These are phyloP conservation scores for Micromys minutus DNA, from an alignment of 2,113 vertebrate genomes.

Conservation along the genomic window DNA sequence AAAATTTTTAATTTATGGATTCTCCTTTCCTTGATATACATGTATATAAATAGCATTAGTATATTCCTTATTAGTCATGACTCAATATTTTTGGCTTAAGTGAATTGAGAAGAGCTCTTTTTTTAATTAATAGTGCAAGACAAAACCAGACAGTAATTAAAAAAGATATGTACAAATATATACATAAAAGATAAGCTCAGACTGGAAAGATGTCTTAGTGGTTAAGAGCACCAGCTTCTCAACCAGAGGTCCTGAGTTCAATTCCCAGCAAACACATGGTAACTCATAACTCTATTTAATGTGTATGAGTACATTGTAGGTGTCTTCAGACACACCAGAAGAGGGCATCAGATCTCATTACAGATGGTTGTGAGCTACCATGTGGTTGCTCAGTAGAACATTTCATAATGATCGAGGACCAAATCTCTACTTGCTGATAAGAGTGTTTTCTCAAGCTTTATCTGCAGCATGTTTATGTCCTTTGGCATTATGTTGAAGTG, in stretches of 20 bases:
- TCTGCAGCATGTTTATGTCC: background rate
- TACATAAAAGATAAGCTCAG: background rate
- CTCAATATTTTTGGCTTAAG: conserved; percentile 14
- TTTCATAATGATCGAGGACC: background rate
- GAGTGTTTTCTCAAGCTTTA: background rate
- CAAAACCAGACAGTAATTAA: background rate
- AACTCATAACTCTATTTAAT: too few relatives aligned
- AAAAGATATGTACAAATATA: background rate
- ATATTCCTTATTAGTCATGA: conserved; percentile 7
- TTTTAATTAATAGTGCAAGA: background rate
- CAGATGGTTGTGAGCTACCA: too few relatives aligned
- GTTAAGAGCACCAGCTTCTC: too few relatives aligned
- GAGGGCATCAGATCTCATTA: too few relatives aligned
- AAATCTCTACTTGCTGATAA: conserved; percentile 23
- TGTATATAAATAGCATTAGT: background rate
- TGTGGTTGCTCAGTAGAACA: background rate
- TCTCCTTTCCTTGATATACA: conserved; percentile 4
- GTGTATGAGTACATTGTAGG: too few relatives aligned
- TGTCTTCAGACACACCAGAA: too few relatives aligned
- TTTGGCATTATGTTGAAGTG: background rate
- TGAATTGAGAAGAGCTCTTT: background rate
- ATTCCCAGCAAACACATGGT: too few relatives aligned
- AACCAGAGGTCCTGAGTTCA: too few relatives aligned
- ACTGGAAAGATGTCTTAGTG: too few relatives aligned
- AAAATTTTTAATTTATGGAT: conserved; percentile 8